Evolutionary conservation across 53 echinoderm and acorn worm genomes (phyloP).

Genomic region (Mesocentrotus franciscanus): DNA sequence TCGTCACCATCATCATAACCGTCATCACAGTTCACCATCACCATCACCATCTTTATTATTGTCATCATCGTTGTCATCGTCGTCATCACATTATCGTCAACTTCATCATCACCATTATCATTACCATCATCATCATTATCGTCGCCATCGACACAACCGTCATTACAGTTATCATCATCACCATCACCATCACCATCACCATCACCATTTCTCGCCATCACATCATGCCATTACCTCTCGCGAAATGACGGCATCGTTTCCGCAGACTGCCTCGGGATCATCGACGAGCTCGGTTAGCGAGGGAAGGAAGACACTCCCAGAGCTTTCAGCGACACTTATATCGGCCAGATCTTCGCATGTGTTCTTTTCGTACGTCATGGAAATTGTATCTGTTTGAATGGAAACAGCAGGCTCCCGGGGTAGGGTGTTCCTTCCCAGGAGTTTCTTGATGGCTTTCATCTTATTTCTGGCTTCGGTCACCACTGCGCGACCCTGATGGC

Average conservation of each 20-base stretch:
- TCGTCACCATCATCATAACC: too few relatives aligned
- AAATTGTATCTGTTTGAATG: slow-evolving; percentile 36
- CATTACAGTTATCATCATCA: too few relatives aligned
- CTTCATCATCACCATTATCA: too few relatives aligned
- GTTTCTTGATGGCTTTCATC: slow-evolving; percentile 48
- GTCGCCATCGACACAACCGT: too few relatives aligned
- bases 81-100: too few relatives aligned
- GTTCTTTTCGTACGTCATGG: slow-evolving; percentile 47
- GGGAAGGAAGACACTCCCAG: slow-evolving; percentile 58
- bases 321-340: slow-evolving; percentile 9
- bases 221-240: slow-evolving; percentile 15
- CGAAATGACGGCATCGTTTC: neutral
- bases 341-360: slow-evolving; percentile 21
- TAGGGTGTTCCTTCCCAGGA: slow-evolving; percentile 58
- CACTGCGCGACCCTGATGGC: neutral
- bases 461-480: slow-evolving; percentile 35
- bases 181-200: too few relatives aligned
- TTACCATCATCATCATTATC: neutral
- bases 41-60: neutral
- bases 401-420: slow-evolving; percentile 61
- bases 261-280: neutral
- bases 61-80: neutral
- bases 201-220: neutral
- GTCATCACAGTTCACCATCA: neutral
- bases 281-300: slow-evolving; percentile 65